A percentile compares a stretch with the other conserved stretches of the same genome.
Conservation (phyloP, 2,888 invertebrate species). For the Drosophila koepferae region DNA sequence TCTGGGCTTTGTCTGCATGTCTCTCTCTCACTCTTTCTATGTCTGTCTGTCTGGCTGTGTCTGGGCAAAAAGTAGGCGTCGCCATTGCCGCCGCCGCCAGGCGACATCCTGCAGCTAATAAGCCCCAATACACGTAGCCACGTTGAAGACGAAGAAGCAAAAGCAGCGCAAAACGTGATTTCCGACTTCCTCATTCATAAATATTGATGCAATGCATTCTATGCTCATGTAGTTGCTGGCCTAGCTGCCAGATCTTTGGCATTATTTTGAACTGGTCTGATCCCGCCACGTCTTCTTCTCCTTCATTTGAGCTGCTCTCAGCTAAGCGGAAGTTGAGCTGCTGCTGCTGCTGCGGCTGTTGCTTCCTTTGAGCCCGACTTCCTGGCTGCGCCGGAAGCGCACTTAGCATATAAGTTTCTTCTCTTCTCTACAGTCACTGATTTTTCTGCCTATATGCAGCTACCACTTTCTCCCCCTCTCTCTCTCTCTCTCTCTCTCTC, state of each 20-base stretch:
- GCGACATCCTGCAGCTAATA: slow-evolving; percentile 74
- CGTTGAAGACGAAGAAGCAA: slow-evolving; percentile 1
- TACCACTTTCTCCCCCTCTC: slow-evolving; percentile 16
- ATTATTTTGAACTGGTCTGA: slow-evolving; percentile 16
- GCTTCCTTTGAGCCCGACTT: slow-evolving; percentile 65
- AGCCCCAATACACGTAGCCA: slow-evolving; percentile 57
- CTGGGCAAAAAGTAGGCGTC: slow-evolving; percentile 75
- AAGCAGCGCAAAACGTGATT: slow-evolving; percentile 68
- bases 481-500: not conserved
- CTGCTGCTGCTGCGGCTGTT: slow-evolving; percentile 46
- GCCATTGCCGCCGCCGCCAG: slow-evolving; percentile 30
- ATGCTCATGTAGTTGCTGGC: slow-evolving; percentile 8
- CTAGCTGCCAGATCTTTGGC: slow-evolving; percentile 27
- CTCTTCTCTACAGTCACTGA: slow-evolving; percentile 47
- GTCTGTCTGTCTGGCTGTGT: slow-evolving; percentile 39
- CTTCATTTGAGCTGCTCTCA: slow-evolving; percentile 41
- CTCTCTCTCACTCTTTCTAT: not conserved
- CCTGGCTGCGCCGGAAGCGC: slow-evolving; percentile 60
- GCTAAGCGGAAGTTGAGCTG: slow-evolving; percentile 61
- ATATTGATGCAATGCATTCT: slow-evolving; percentile 63
- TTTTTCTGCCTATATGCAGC: slow-evolving; percentile 55
- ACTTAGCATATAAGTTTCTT: slow-evolving; percentile 45
- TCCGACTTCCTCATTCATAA: slow-evolving; percentile 78
- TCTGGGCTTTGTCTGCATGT: slow-evolving; percentile 24
- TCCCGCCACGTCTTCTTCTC: slow-evolving; percentile 2